Conservation (phyloP, 2,888 invertebrate species). For the Galerucella calmariensis region DNA sequence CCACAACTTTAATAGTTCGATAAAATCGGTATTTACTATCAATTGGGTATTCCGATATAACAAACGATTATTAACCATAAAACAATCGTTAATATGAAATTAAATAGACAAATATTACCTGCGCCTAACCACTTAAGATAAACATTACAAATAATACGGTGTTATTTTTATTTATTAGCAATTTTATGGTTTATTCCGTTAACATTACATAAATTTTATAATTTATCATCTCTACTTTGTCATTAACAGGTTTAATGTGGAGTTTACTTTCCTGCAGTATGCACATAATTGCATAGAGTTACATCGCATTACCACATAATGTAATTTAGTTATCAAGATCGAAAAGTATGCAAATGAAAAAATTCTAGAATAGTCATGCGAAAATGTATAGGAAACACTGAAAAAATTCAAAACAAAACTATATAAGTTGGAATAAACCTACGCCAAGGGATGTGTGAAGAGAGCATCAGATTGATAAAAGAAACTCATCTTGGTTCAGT, state of each 20-base stretch:
- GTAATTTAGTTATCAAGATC: too few relatives aligned
- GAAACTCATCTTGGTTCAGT: too few relatives aligned
- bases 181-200: background rate
- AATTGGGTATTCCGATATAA: background rate
- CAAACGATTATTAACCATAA: slow-evolving; percentile 1
- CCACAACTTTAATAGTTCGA: background rate
- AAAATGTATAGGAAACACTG: too few relatives aligned
- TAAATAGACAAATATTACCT: slow-evolving; percentile 4
- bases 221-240: background rate
- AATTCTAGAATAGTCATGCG: too few relatives aligned
- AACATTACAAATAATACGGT: background rate
- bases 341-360: too few relatives aligned
- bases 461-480: too few relatives aligned
- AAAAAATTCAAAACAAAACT: too few relatives aligned
- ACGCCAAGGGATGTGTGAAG: too few relatives aligned
- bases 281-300: too few relatives aligned
- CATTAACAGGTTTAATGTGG: background rate
- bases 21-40: background rate
- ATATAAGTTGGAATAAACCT: too few relatives aligned
- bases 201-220: background rate
- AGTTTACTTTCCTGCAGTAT: too few relatives aligned
- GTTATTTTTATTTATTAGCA: background rate
- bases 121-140: background rate
- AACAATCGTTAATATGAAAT: slow-evolving; percentile 3
- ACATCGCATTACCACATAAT: too few relatives aligned